Conservation (phyloP, 2,797 vertebrate species). For the Pipistrellus pygmaeus region DNA sequence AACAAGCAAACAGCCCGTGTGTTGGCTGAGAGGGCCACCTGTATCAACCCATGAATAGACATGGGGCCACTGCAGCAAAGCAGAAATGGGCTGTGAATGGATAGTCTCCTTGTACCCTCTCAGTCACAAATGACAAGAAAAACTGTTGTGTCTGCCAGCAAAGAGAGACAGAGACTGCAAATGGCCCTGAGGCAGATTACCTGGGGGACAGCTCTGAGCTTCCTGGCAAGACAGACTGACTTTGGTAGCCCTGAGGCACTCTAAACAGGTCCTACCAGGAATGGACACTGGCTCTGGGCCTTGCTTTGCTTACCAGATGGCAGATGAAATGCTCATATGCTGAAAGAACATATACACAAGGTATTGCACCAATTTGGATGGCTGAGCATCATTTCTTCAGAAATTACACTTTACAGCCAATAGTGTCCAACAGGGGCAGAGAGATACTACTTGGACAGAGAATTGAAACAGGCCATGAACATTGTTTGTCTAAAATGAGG, state of each 20-base stretch:
- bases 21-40: not conserved
- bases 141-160: not conserved
- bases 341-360: not conserved
- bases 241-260: not conserved
- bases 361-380: not conserved
- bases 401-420: not conserved
- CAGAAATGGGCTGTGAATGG: not conserved
- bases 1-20: not conserved
- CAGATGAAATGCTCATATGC: not conserved
- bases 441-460: not conserved
- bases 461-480: not conserved
- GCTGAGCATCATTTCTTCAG: not conserved
- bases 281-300: not conserved
- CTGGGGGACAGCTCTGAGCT: accelerated
- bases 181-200: not conserved
- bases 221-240: not conserved
- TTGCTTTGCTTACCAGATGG: not conserved
- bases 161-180: not conserved
- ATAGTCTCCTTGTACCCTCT: not conserved
- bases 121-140: not conserved
- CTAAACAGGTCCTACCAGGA: too few species aligned
- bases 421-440: not conserved
- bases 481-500: not conserved
- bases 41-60: not conserved
- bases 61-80: not conserved